Base-by-base conservation (phyloP, 2,888 invertebrate genomes). In the Lobophora halterata region DNA sequence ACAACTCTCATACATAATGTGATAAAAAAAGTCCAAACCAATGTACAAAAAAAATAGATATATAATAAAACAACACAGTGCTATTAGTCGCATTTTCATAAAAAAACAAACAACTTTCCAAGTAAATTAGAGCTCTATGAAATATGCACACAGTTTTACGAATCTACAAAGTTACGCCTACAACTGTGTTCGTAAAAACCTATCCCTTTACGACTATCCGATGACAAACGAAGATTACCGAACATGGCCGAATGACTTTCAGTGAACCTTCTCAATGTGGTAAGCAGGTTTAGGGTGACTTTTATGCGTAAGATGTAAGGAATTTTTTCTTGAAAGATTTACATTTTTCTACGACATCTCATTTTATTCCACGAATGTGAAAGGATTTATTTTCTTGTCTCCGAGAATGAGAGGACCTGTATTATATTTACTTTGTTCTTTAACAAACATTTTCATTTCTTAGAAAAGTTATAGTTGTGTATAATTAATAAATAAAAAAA, bases 161-260 rank as follows among this genome's bases (percentile, higher is more conserved):
- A 40, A 46, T 40, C 30, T 40, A 46, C 42, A 42, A 46, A 51
- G 39, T 49, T 31, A 52, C 55, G 52, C 52, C 57, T 65, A 64
- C 64, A 69, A 69, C 67, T 61, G 64, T 63, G 58, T 65, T 71
- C 71, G 67, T 80, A 77, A 80, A 78, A 78, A 76, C 65, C 66
- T 68, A 63, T 71, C 68, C 55, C 63, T 73, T 76, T 71, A 73
- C 68, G 65, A 65, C 52, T 58, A 46, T 35, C 61, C 77, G 76
- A 74, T 66, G 66, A 71, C 65, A 59, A 44, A 58, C 80, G 79
- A 78, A 76, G 65, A 69, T 61, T 52, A 46, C 58, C 79, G 80
- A 76, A 58, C 40, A 20, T 52, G 46, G 43, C 64, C 78, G 78
- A 74, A 65, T 45, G 45, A 55, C 53, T 55, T 52, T 47, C 23